A percentile compares a stretch with the other conserved stretches of the same genome.
Evolutionary conservation across 1,140 invertebrate species (phyloP).

Genomic region (Diplogasteroides magnus): DNA sequence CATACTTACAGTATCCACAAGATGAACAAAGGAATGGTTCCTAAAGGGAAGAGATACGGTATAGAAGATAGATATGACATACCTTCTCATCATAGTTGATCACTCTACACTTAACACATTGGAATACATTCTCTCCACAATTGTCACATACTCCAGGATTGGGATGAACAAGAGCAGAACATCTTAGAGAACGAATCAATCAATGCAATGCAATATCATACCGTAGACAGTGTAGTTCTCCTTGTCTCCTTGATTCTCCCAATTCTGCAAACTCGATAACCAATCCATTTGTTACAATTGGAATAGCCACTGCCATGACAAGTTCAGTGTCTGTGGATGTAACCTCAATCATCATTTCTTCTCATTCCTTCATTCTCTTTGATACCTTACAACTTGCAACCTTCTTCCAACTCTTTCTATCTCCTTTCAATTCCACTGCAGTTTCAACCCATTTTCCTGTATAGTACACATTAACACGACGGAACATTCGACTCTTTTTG

Average conservation of each 20-base stretch:
- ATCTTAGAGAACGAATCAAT: slow-evolving; percentile 15
- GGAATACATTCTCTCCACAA: slow-evolving; percentile 96
- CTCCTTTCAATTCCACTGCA: background rate
- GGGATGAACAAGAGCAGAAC: slow-evolving; percentile 66
- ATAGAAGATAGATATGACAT: background rate
- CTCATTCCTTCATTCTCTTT: background rate
- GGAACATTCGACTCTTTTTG: background rate
- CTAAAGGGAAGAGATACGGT: slow-evolving; percentile 19
- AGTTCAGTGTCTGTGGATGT: slow-evolving; percentile 49
- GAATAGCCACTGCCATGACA: slow-evolving; percentile 69
- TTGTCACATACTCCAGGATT: slow-evolving; percentile 94
- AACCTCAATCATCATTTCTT: background rate
- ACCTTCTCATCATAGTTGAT: slow-evolving; percentile 96
- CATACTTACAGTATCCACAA: slow-evolving; percentile 98
- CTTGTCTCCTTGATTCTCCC: slow-evolving; percentile 76
- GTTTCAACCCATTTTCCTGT: background rate
- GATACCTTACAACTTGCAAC: background rate
- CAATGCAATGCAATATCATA: too few species aligned
- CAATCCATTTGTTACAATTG: slow-evolving; percentile 93
- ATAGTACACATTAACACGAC: background rate
- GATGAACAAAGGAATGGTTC: slow-evolving; percentile 97
- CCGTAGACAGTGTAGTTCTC: slow-evolving; percentile 78
- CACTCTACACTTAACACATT: slow-evolving; percentile 91
- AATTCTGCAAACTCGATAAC: slow-evolving; percentile 98
- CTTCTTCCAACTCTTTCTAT: background rate